These are phyloP conservation scores for Carcina quercana DNA, from an alignment of 2,888 invertebrate genomes.

Conservation along the genomic window DNA sequence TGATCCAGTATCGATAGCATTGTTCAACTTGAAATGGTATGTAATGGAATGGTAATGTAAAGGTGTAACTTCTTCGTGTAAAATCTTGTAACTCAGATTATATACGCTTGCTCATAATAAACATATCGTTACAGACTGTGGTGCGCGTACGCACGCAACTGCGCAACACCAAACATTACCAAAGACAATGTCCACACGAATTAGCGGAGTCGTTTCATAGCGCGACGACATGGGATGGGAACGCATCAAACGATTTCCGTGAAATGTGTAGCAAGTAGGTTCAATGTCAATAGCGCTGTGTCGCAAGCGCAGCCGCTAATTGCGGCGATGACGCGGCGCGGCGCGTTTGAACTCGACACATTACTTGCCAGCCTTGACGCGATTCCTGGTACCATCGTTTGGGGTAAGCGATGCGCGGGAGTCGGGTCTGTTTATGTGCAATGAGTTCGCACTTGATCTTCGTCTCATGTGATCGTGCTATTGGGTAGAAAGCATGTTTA, in stretches of 20 bases:
- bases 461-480: no score
- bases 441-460: not conserved
- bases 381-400: constrained; percentile 42
- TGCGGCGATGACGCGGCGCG: constrained; percentile 49
- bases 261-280: constrained; percentile 61
- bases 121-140: no score
- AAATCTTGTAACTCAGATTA: no score
- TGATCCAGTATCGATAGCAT: no score
- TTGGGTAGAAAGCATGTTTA: no score
- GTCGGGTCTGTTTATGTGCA: not conserved
- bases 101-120: no score
- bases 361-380: constrained; percentile 50
- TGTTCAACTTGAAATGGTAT: no score
- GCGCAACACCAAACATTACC: constrained; percentile 14
- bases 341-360: constrained; percentile 58
- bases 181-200: constrained; percentile 29
- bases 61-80: no score
- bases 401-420: constrained; percentile 24
- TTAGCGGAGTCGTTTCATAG: constrained; percentile 33
- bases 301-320: constrained; percentile 54
- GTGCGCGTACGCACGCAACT: no score
- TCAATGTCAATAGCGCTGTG: constrained; percentile 67
- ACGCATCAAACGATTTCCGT: constrained; percentile 46
- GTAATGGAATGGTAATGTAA: no score
- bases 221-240: constrained; percentile 34